Evolutionary conservation across 1,140 invertebrate species (phyloP).

Genomic region (Lepidurus arcticus): DNA sequence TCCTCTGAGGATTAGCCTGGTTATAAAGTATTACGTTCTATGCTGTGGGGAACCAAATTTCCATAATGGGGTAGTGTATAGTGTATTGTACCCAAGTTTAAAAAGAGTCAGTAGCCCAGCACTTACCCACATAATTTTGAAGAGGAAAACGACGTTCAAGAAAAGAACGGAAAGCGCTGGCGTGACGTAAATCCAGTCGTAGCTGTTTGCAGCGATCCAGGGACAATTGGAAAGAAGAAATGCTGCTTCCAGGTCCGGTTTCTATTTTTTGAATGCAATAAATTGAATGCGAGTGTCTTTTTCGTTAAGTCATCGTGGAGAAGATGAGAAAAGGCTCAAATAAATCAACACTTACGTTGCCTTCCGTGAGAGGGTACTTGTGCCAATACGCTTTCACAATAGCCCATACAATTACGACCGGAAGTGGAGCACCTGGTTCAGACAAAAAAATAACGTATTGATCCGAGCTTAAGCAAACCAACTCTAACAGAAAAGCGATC

Average conservation of each 20-base stretch:
- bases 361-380: slow-evolving; percentile 26
- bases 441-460: slow-evolving; percentile 30
- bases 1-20: background rate
- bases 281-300: slow-evolving; percentile 15
- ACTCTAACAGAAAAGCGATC: background rate
- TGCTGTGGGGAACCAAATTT: background rate
- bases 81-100: background rate
- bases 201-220: slow-evolving; percentile 35
- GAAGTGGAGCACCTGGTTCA: slow-evolving; percentile 58
- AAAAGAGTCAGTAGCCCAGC: background rate
- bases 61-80: background rate
- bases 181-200: slow-evolving; percentile 74
- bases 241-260: slow-evolving; percentile 31
- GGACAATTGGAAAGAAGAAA: slow-evolving; percentile 34
- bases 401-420: slow-evolving; percentile 62
- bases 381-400: slow-evolving; percentile 50
- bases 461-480: background rate
- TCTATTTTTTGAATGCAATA: slow-evolving; percentile 1
- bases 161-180: slow-evolving; percentile 65
- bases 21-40: background rate
- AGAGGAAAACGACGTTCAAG: slow-evolving; percentile 77
- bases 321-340: background rate
- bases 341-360: slow-evolving; percentile 29
- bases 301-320: background rate
- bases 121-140: slow-evolving; percentile 83